These are phyloP conservation scores for Numenius phaeopus DNA, from an alignment of 2,797 vertebrate genomes.

Conservation along the genomic window DNA sequence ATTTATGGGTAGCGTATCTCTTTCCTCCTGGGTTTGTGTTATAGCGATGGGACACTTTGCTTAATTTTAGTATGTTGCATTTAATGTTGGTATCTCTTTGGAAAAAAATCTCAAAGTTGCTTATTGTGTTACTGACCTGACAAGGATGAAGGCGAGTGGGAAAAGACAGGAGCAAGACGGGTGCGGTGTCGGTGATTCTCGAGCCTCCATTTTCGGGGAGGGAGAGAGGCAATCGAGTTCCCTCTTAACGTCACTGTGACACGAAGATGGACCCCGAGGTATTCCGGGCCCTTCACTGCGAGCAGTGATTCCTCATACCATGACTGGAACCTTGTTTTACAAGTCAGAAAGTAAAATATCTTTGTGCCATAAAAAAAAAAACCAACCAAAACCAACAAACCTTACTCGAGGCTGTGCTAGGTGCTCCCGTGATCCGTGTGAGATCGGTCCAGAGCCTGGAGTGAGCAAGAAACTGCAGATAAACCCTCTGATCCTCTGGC, in stretches of 20 bases:
- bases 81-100: constrained; percentile 6
- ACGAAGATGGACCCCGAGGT: rapidly evolving
- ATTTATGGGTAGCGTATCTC: neutral
- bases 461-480: neutral
- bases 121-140: neutral
- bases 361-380: constrained; percentile 35
- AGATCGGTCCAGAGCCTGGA: neutral
- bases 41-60: neutral
- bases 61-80: neutral
- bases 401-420: neutral
- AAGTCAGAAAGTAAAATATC: neutral
- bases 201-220: neutral
- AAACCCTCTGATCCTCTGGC: neutral
- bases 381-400: neutral
- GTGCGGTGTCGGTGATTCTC: neutral
- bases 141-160: neutral
- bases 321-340: neutral
- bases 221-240: neutral
- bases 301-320: neutral
- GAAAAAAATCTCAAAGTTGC: neutral
- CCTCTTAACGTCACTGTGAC: neutral
- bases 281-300: rapidly evolving
- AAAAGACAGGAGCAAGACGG: neutral
- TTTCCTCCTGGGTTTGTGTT: constrained; percentile 16
- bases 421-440: neutral